Conservation (phyloP, 1,140 invertebrate species). For the Monochamus saltuarius region DNA sequence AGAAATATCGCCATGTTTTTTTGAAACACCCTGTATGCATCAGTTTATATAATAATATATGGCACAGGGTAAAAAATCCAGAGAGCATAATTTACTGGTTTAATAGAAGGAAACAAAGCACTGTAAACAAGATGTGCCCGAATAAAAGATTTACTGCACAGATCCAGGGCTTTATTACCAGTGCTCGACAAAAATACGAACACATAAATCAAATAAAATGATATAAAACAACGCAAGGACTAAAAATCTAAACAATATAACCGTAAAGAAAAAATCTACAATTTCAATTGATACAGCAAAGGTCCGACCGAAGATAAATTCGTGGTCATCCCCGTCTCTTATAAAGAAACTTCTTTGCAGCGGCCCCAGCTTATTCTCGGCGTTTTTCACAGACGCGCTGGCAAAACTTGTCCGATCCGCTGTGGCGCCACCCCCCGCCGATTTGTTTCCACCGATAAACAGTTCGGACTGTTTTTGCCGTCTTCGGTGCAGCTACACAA, state of each 20-base stretch:
- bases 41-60: too few species aligned
- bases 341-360: constrained; percentile 30
- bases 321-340: constrained; percentile 24
- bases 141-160: constrained; percentile 4
- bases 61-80: too few species aligned
- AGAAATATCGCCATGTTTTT: too few species aligned
- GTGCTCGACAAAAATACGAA: neutral
- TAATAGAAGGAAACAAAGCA: too few species aligned
- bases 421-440: constrained; percentile 33
- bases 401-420: constrained; percentile 21
- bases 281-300: constrained; percentile 24
- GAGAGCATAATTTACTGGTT: too few species aligned
- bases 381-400: constrained; percentile 26
- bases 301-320: constrained; percentile 32
- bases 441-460: constrained; percentile 43
- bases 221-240: constrained; percentile 1
- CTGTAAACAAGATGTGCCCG: neutral
- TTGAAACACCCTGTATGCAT: too few species aligned
- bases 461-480: constrained; percentile 34
- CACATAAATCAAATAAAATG: constrained; percentile 17
- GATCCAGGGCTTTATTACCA: constrained; percentile 6
- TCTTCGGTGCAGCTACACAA: constrained; percentile 20
- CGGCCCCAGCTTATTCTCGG: constrained; percentile 6
- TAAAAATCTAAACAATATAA: constrained; percentile 9
- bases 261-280: constrained; percentile 8